These are phyloP conservation scores for Paraplagusia blochii DNA, from an alignment of 2,113 vertebrate species.

Conservation along the genomic window DNA sequence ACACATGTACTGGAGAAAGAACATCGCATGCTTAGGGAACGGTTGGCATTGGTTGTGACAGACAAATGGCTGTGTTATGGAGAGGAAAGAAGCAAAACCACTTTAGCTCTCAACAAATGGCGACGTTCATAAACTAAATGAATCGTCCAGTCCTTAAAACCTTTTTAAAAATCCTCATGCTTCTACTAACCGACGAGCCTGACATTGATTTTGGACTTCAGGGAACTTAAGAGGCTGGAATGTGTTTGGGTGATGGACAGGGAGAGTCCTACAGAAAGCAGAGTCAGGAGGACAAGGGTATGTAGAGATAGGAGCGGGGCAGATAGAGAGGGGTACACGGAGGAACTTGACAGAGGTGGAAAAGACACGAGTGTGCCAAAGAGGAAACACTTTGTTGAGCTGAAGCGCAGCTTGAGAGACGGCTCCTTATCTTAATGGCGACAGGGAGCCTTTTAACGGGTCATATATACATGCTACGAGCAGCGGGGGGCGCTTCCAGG, in stretches of 20 bases:
- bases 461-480: slow-evolving; percentile 53
- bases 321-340: slow-evolving; percentile 57
- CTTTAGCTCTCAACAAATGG: slow-evolving; percentile 24
- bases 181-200: background rate
- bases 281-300: slow-evolving; percentile 35
- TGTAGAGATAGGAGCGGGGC: slow-evolving; percentile 41
- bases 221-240: slow-evolving; percentile 14
- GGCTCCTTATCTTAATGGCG: slow-evolving; percentile 76
- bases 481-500: slow-evolving; percentile 36
- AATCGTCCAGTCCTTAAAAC: slow-evolving; percentile 10
- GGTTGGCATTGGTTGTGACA: slow-evolving; percentile 30
- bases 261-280: slow-evolving; percentile 10
- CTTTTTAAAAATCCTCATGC: slow-evolving; percentile 4
- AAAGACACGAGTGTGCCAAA: slow-evolving; percentile 67
- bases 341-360: slow-evolving; percentile 50
- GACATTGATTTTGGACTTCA: slow-evolving; percentile 29
- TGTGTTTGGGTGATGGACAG: slow-evolving; percentile 2
- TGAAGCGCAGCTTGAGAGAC: slow-evolving; percentile 70
- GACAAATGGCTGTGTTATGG: slow-evolving; percentile 42
- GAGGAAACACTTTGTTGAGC: slow-evolving; percentile 77
- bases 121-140: slow-evolving; percentile 25
- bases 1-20: slow-evolving; percentile 29
- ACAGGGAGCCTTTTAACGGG: slow-evolving; percentile 74
- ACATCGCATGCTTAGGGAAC: slow-evolving; percentile 46
- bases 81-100: slow-evolving; percentile 45